These are phyloP conservation scores for Echinarachnius parma DNA, from an alignment of 53 echinoderm and acorn worm species.

Conservation along the genomic window DNA sequence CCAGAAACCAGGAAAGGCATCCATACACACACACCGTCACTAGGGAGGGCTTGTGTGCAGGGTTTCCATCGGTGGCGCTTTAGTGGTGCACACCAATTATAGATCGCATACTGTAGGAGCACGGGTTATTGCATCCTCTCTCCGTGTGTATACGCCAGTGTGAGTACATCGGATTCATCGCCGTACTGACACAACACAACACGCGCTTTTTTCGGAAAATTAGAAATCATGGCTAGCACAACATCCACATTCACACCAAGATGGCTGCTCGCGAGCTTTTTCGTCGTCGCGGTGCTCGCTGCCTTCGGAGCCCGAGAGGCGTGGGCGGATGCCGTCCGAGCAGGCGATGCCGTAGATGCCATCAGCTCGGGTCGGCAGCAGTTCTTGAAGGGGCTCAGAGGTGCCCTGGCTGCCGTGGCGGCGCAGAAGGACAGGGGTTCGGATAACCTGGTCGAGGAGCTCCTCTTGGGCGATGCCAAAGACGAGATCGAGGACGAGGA, in stretches of 20 bases:
- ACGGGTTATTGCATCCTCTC: too few species aligned
- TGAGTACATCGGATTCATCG: too few species aligned
- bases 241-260: too few species aligned
- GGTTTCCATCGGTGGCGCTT: too few species aligned
- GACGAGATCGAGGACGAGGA: conserved; percentile 12
- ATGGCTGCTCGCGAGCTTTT: conserved; percentile 13
- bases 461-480: conserved; percentile 16
- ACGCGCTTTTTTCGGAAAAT: not conserved
- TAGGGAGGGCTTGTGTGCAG: too few species aligned
- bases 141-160: too few species aligned
- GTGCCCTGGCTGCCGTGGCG: conserved; percentile 38
- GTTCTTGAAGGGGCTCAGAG: conserved; percentile 35
- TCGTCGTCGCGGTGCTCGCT: conserved; percentile 14
- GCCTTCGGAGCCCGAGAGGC: conserved; percentile 18
- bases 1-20: conserved; percentile 21
- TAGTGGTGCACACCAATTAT: too few species aligned
- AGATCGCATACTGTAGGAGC: too few species aligned
- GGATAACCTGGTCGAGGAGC: conserved; percentile 32
- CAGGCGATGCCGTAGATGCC: conserved; percentile 28
- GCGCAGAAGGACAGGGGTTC: conserved; percentile 17
- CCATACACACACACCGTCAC: not conserved
- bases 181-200: not conserved
- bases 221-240: too few species aligned
- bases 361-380: conserved; percentile 38
- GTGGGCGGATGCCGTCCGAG: conserved; percentile 29